These are phyloP conservation scores for Barbus barbus DNA, from an alignment of 2,113 vertebrate genomes.

Conservation along the genomic window DNA sequence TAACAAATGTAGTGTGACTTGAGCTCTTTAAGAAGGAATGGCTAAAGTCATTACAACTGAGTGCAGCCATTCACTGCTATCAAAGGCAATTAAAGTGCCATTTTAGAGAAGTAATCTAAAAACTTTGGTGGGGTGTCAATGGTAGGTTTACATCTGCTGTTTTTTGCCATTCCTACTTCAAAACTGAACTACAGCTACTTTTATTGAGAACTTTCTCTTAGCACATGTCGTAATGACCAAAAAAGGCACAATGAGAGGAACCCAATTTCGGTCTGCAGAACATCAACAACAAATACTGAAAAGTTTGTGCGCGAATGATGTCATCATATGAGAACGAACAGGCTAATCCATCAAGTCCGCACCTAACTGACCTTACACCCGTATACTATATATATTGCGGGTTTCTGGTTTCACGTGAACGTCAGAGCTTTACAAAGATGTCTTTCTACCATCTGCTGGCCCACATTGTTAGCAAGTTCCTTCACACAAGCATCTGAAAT, in stretches of 20 bases:
- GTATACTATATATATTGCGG: conserved; percentile 41
- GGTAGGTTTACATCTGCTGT: conserved; percentile 1
- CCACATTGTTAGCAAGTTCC: conserved; percentile 57
- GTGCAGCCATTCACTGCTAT: conserved; percentile 59
- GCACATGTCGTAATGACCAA: conserved; percentile 2
- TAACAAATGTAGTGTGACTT: conserved; percentile 79
- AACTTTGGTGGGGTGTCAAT: conserved; percentile 38
- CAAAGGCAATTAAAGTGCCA: conserved; percentile 59
- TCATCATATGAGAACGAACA: conserved; percentile 24
- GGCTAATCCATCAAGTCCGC: conserved; percentile 40
- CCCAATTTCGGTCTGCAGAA: neutral
- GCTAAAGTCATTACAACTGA: conserved; percentile 66
- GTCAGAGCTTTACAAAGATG: conserved; percentile 50
- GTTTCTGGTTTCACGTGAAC: conserved; percentile 50
- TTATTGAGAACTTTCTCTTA: neutral
- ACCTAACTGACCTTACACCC: conserved; percentile 48
- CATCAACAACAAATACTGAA: conserved; percentile 22
- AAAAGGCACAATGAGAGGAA: conserved; percentile 18
- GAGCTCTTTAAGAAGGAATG: conserved; percentile 68
- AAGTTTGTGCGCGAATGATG: neutral
- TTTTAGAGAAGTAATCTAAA: conserved; percentile 38
- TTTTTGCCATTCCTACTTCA: neutral
- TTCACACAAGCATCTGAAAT: conserved; percentile 50
- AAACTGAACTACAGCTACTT: conserved; percentile 5
- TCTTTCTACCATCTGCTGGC: conserved; percentile 56